Percentiles rank a stretch among this genome's conserved stretches.
Conservation (phyloP, 2,797 vertebrate species). For the Orestias chungarensis region DNA sequence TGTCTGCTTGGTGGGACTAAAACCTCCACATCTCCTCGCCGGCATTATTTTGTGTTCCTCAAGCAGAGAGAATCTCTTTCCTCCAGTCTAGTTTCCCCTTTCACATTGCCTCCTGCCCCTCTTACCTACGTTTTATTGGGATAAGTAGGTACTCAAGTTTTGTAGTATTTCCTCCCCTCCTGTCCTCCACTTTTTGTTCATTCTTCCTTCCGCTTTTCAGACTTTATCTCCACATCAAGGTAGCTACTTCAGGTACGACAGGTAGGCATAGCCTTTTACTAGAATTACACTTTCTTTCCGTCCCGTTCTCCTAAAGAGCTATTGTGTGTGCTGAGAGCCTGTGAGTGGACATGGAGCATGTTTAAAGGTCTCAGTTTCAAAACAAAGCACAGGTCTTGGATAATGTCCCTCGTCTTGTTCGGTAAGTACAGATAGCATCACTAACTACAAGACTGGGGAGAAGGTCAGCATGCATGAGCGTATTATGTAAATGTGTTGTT, state of each 20-base stretch:
- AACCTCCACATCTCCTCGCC: slow-evolving; percentile 8
- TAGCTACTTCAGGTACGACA: slow-evolving; percentile 65
- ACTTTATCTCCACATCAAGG: slow-evolving; percentile 63
- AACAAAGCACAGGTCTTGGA: slow-evolving; percentile 72
- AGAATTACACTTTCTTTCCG: slow-evolving; percentile 63
- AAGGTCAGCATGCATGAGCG: slow-evolving; percentile 28
- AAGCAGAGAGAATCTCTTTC: slow-evolving; percentile 28
- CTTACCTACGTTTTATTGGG: slow-evolving; percentile 42
- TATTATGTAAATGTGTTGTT: slow-evolving; percentile 3
- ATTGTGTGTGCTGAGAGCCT: slow-evolving; percentile 73
- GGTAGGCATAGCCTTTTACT: slow-evolving; percentile 59
- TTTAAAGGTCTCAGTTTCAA: slow-evolving; percentile 68
- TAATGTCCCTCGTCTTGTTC: slow-evolving; percentile 68
- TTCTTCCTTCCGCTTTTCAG: slow-evolving; percentile 44
- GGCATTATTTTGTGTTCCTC: slow-evolving; percentile 15
- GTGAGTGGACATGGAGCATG: slow-evolving; percentile 69
- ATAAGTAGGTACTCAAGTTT: slow-evolving; percentile 55
- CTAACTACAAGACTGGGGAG: slow-evolving; percentile 56
- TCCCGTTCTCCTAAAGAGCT: slow-evolving; percentile 60
- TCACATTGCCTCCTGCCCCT: slow-evolving; percentile 19
- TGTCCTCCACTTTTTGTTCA: slow-evolving; percentile 49
- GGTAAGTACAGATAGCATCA: slow-evolving; percentile 46
- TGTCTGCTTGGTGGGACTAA: neutral
- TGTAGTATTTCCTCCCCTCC: slow-evolving; percentile 60
- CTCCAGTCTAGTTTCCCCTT: slow-evolving; percentile 11